Base-by-base conservation (phyloP, 1,140 invertebrate genomes). In the Mya arenaria region DNA sequence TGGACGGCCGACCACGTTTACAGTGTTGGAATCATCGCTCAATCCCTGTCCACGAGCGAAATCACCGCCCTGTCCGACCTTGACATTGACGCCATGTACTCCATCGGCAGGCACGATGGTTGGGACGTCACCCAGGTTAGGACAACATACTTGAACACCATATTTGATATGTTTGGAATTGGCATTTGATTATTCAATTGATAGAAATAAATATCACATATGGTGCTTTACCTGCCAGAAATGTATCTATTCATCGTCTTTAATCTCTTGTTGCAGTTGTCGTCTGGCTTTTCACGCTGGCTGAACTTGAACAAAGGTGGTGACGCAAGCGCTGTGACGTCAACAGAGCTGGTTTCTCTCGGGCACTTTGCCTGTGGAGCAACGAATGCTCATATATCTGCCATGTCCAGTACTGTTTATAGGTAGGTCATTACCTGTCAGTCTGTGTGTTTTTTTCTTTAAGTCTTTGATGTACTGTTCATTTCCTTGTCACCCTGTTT, bases 311-410 rank as follows among this genome's bases (percentile, higher is more conserved):
- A 44, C 25, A 75, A 75, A n/a, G 56, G 56, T 3, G 48, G 55
- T 32, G 56, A 60, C 28, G 36, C 55, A 1, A 41, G 34, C 23
- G 48, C 56, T 6, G 25, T 75, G 0, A 62, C 36, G 6, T 39
- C 56, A 13, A 62, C 48, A 28, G 72, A 75, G 25, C 39, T 75
- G 1, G 63, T 75, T 48, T 39, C 52, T 37, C 55, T 75, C 2
- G 72, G 72, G 32, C 72, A 75, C n/a, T 75, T 75, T 48, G 72
- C 58, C n/a, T 75, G 72, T 48, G 72, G 72, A 30, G 72, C 72
- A 1, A 37, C 72, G 8, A 75, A 56, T 4, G 4, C 10, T 4
- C 72, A 75, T 23, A 75, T 75, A n/a, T 23, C 34, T 19, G 13
- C 34, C 19, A 13, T 75, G 0, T 30, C 58, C 0, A 60, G 32